Evolutionary conservation across 2,888 invertebrate species (phyloP), one percentile per base, ranked within the genome.

Genomic region (Cordilura impudica): DNA sequence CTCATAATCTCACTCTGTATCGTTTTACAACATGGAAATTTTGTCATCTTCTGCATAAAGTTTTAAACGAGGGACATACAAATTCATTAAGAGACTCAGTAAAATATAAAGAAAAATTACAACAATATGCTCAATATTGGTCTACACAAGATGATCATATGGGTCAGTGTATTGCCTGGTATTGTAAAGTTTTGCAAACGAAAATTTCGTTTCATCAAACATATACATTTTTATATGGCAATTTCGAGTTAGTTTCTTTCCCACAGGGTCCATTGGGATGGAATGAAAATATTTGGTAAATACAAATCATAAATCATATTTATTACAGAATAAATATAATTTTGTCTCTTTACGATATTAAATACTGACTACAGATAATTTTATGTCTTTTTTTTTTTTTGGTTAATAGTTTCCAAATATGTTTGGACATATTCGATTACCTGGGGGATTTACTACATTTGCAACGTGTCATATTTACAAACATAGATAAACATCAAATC

Each of bases 361-460:
- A 4, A 39, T 39, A 39, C 3, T n/a, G 19, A 21, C 23, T n/a
- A n/a, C n/a, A n/a, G n/a, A n/a, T n/a, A n/a, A 18, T 51, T 51
- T 51, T 23, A 26, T 6, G 10, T 12, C 5, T 4, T n/a, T 19
- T 14, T 66, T 29, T 54, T 7, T n/a, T 31, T 47, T 1, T 29
- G 4, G 6, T 18, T n/a, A 16, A 8, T 6, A 80, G 72, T n/a
- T 80, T 70, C 61, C 67, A 81, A 23, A 58, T 81, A 3, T 70
- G 74, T 63, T 65, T 74, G 12, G 72, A 82, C 29, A 66, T 80
- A n/a, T 75, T 72, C 29, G 81, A 73, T 45, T 80, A 78, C 19
- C 61, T 80, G 47, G 78, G 80, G 45, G 61, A 75, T 61, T 67
- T 78, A 45, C 21, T 75, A 3, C 45, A 54, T 39, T 67, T 80